These are phyloP conservation scores for Atethmia centrago DNA, from an alignment of 2,888 invertebrate species.

Conservation along the genomic window DNA sequence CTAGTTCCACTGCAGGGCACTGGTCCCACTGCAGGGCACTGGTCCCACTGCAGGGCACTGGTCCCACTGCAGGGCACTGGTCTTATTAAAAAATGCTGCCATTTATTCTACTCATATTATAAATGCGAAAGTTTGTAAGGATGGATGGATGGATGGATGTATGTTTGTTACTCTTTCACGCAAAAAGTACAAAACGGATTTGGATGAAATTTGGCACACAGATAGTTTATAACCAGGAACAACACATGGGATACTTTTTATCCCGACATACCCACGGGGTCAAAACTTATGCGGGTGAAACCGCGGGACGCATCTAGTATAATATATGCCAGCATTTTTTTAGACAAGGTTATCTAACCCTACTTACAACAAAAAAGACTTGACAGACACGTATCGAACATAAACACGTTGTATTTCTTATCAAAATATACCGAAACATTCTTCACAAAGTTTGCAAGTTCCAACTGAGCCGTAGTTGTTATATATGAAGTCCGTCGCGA, in stretches of 20 bases:
- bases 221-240: too few relatives aligned
- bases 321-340: too few relatives aligned
- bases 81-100: neutral
- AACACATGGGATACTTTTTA: too few relatives aligned
- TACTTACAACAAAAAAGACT: neutral
- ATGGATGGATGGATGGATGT: too few relatives aligned
- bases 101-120: too few relatives aligned
- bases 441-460: conserved; percentile 6
- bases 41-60: neutral
- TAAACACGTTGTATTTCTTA: neutral
- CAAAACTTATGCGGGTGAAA: too few relatives aligned
- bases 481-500: conserved; percentile 28
- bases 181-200: too few relatives aligned
- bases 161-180: too few relatives aligned
- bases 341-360: neutral
- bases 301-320: too few relatives aligned
- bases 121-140: too few relatives aligned
- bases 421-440: neutral
- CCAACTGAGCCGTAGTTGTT: conserved; percentile 10
- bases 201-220: too few relatives aligned
- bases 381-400: neutral
- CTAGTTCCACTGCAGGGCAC: neutral
- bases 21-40: neutral
- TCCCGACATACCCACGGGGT: too few relatives aligned
- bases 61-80: neutral